These are phyloP conservation scores for Pomatorhinus ruficollis DNA, from an alignment of 2,113 vertebrate genomes.

Conservation along the genomic window DNA sequence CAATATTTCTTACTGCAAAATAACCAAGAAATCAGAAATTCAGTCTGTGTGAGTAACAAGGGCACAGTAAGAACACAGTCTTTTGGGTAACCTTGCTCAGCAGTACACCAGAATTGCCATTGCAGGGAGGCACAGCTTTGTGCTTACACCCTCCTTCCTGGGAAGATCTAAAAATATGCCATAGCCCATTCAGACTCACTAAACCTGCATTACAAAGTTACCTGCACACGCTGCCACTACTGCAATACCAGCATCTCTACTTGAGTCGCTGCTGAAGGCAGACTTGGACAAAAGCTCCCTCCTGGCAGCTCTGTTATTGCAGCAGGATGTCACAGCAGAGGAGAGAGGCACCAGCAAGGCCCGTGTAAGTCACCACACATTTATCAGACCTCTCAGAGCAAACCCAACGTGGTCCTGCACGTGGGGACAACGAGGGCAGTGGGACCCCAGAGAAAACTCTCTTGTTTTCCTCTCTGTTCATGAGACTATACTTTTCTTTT, in stretches of 20 bases:
- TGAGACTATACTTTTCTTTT: not conserved
- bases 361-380: not conserved
- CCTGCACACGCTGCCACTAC: not conserved
- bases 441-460: not conserved
- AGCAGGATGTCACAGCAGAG: not conserved
- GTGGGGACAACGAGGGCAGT: not conserved
- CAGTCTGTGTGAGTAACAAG: not conserved
- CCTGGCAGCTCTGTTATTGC: not conserved
- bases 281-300: not conserved
- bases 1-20: not conserved
- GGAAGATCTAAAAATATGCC: not conserved
- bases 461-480: not conserved
- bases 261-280: not conserved
- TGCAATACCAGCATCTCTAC: not conserved
- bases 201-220: not conserved
- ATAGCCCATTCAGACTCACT: not conserved
- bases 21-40: constrained; percentile 4
- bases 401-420: rapidly evolving
- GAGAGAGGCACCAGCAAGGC: not conserved
- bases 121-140: not conserved
- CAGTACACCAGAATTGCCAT: not conserved
- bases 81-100: not conserved
- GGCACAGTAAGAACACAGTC: not conserved
- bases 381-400: not conserved
- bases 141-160: not conserved